phyloP scores from a whole-genome alignment of 1,140 invertebrate species.

The Formica selysi region DNA sequence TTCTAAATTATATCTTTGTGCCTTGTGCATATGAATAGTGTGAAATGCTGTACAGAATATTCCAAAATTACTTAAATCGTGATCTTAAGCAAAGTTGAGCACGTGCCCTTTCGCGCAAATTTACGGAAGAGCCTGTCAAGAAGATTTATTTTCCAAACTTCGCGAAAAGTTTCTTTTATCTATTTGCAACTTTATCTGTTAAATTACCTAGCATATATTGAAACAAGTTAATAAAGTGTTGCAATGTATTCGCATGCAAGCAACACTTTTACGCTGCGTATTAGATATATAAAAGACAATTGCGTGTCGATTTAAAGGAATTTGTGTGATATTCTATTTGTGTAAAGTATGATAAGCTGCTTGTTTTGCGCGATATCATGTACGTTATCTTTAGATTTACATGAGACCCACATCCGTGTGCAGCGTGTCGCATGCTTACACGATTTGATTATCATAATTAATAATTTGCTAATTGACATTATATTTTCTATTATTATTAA shows the following conservation, averaged over 20 bases:
- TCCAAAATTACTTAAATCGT: not conserved
- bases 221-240: not conserved
- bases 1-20: not conserved
- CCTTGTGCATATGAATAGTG: not conserved
- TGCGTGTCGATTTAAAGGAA: not conserved
- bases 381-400: slow-evolving; percentile 11
- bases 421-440: slow-evolving; percentile 8
- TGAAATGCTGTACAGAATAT: slow-evolving; percentile 12
- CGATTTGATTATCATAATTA: slow-evolving; percentile 7
- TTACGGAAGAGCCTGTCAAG: slow-evolving; percentile 11
- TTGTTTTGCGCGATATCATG: not conserved
- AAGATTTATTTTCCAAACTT: slow-evolving; percentile 54
- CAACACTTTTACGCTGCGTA: not conserved
- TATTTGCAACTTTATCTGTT: slow-evolving; percentile 25
- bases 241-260: slow-evolving; percentile 4
- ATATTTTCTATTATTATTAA: slow-evolving; percentile 9
- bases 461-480: slow-evolving; percentile 5
- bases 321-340: slow-evolving; percentile 12
- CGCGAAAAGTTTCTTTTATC: slow-evolving; percentile 30
- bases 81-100: slow-evolving; percentile 7
- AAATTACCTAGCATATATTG: slow-evolving; percentile 10
- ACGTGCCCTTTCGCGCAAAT: slow-evolving; percentile 11
- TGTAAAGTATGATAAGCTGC: not conserved
- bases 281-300: not conserved
- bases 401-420: not conserved